phyloP scores from a whole-genome alignment of 2,888 invertebrate genomes.

The Furcula furcula region DNA sequence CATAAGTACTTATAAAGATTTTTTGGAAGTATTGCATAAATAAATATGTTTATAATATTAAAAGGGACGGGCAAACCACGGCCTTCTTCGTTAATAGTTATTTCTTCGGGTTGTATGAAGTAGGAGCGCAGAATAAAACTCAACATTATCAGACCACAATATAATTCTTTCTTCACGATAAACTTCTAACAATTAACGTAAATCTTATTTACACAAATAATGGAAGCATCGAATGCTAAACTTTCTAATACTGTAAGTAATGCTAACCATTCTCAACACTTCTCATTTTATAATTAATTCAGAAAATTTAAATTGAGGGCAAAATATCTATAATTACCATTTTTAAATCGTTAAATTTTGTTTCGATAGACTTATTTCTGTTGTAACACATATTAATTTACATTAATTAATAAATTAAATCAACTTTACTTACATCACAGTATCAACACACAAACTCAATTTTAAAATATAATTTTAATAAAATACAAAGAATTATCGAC shows the following conservation, averaged over 20 bases:
- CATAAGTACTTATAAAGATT: too few species aligned
- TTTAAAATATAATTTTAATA: too few species aligned
- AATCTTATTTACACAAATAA: conserved; percentile 73
- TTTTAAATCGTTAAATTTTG: not conserved
- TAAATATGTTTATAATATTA: too few species aligned
- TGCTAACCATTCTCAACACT: conserved; percentile 37
- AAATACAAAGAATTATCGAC: too few species aligned
- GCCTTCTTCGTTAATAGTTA: too few species aligned
- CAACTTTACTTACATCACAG: conserved; percentile 10
- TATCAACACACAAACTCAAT: conserved; percentile 6
- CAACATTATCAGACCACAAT: conserved; percentile 62
- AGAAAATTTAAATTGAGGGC: conserved; percentile 21
- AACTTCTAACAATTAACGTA: conserved; percentile 69
- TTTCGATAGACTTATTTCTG: not conserved
- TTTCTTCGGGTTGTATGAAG: too few species aligned
- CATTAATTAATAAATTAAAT: conserved; percentile 1
- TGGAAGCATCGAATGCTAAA: conserved; percentile 61
- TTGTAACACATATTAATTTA: not conserved
- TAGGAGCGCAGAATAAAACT: too few species aligned
- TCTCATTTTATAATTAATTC: conserved; percentile 13
- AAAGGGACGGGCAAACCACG: too few species aligned
- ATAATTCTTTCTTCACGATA: conserved; percentile 67
- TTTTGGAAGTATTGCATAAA: too few species aligned
- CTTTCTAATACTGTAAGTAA: conserved; percentile 65
- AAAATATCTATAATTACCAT: conserved; percentile 2